These are phyloP conservation scores for Aphidius gifuensis DNA, from an alignment of 1,140 invertebrate species.

Conservation along the genomic window DNA sequence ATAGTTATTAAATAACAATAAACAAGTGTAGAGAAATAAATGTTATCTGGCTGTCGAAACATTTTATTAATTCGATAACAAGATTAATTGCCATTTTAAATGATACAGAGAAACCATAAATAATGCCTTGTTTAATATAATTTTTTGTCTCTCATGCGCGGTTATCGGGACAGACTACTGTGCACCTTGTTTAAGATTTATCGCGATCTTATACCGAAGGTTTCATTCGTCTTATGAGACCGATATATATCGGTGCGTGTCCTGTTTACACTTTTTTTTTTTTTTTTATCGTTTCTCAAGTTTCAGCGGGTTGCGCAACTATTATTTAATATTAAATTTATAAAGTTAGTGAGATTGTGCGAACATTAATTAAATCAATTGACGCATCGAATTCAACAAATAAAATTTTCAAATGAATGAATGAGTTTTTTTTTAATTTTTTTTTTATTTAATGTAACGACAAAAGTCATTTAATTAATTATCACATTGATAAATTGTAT, in stretches of 20 bases:
- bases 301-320: too few relatives aligned
- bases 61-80: too few relatives aligned
- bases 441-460: too few relatives aligned
- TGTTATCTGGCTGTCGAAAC: too few relatives aligned
- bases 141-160: slow-evolving; percentile 8
- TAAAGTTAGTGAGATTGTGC: too few relatives aligned
- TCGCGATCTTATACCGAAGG: slow-evolving; percentile 22
- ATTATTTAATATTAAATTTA: too few relatives aligned
- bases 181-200: slow-evolving; percentile 13
- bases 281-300: too few relatives aligned
- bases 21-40: slow-evolving; percentile 5
- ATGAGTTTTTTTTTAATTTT: too few relatives aligned
- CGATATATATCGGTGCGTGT: neutral
- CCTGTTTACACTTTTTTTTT: neutral
- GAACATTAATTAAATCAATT: slow-evolving; percentile 36
- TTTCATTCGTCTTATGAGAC: slow-evolving; percentile 17
- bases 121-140: slow-evolving; percentile 13
- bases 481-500: too few relatives aligned
- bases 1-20: neutral
- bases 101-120: slow-evolving; percentile 10
- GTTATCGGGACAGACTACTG: slow-evolving; percentile 15
- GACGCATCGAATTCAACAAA: slow-evolving; percentile 27
- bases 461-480: too few relatives aligned
- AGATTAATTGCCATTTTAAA: slow-evolving; percentile 11
- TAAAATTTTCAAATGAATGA: neutral